Evolutionary conservation across 2,888 invertebrate species (phyloP), one percentile per base, ranked within the genome.

Genomic region (Hypomecis punctinalis): DNA sequence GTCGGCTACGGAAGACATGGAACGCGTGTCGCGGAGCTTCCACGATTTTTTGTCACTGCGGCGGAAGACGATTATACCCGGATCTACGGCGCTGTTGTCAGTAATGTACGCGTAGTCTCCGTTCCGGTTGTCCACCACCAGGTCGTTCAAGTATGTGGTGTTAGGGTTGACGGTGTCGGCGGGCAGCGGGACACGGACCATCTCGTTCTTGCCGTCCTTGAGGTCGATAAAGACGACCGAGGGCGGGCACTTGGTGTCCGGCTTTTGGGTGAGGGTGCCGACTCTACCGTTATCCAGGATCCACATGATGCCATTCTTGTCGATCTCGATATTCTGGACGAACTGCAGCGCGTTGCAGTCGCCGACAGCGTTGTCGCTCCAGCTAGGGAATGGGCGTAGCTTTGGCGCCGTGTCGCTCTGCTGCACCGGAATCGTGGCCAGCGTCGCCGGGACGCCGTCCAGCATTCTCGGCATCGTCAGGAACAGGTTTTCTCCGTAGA

Each of bases 301-400:
- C 94, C 95, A 96, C 93, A 96, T 94, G 9, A 95, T 86, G 5
- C 96, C 96, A 67, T 93, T 93, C 3, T 94, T 93, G 82, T 97
- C 96, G 52, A 96, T 94, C 80, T 96, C 96, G 71, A 96, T 90
- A 73, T 95, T 95, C 82, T 96, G 96, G 35, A 96, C 96, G 77
- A 95, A 96, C 81, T 97, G 96, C 66, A 97, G 89, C 0, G 95
- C 94, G 11, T 88, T 84, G 83, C 96, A 96, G 77, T 96, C 94
- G 0, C 95, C 95, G 51, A 95, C 67, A 13, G 86, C 84, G 79
- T 96, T 96, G 90, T 94, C 94, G 33, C 90, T 93, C 96, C 96
- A 96, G 69, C 93, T 95, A 66, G 96, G 96, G 82, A 95, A 97
- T 4, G 96, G 95, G 59, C 93, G 93, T 51, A 96, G 83, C 47